Conservation (phyloP, 2,797 vertebrate species). For the Cossypha dichroa region DNA sequence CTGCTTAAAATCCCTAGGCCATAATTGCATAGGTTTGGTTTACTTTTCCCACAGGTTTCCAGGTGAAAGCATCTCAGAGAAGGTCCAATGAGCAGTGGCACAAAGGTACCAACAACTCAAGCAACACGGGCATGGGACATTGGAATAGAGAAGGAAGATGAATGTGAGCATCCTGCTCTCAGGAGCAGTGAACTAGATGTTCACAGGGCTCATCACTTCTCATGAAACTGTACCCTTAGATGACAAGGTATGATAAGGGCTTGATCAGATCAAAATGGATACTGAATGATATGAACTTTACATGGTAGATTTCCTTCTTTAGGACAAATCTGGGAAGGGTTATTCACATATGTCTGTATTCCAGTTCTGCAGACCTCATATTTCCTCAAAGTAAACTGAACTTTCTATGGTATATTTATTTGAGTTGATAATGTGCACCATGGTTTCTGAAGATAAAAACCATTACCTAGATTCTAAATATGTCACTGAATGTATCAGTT, state of each 20-base stretch:
- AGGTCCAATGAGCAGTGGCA: not conserved
- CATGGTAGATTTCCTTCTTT: not conserved
- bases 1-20: not conserved
- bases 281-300: not conserved
- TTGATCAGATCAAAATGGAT: not conserved
- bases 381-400: not conserved
- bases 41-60: not conserved
- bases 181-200: not conserved
- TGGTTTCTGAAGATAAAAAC: not conserved
- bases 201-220: not conserved
- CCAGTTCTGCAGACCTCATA: not conserved
- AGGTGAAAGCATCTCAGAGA: not conserved
- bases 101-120: not conserved
- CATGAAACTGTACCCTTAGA: not conserved
- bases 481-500: not conserved
- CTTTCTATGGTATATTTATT: not conserved
- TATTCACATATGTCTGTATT: not conserved
- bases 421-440: not conserved
- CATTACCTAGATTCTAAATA: not conserved
- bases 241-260: not conserved
- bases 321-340: not conserved
- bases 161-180: not conserved
- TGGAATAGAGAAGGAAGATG: not conserved
- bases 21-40: not conserved
- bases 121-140: rapidly evolving